A percentile compares a stretch with the other conserved stretches of the same genome.
Conservation (phyloP, 2,797 vertebrate species). For the Cygnus olor region DNA sequence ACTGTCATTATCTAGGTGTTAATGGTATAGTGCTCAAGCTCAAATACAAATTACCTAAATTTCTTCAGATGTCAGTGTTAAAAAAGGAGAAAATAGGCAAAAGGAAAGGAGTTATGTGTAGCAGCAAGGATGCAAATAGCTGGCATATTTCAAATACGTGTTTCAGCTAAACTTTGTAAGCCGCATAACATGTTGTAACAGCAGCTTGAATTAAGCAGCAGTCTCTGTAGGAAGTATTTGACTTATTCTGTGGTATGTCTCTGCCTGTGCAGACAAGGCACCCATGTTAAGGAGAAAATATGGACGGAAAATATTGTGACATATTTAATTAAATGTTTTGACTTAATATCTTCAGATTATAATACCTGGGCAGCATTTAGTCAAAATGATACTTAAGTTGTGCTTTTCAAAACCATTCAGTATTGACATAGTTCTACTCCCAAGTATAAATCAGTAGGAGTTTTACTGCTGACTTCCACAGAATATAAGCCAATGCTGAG, state of each 20-base stretch:
- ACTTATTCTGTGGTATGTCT: neutral
- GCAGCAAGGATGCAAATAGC: neutral
- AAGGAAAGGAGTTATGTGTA: neutral
- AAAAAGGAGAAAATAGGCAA: neutral
- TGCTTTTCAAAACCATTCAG: slow-evolving; percentile 30
- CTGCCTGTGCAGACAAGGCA: neutral
- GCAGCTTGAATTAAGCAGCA: neutral
- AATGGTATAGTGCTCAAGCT: neutral
- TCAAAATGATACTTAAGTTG: neutral
- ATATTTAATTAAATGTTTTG: neutral
- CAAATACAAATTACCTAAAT: neutral
- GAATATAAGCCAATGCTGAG: slow-evolving; percentile 29
- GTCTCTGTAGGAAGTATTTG: neutral
- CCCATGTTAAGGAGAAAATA: neutral
- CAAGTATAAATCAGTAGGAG: slow-evolving; percentile 46
- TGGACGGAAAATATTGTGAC: neutral
- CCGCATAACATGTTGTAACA: neutral
- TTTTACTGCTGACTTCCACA: slow-evolving; percentile 43
- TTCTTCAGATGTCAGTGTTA: neutral
- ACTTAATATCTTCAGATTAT: neutral
- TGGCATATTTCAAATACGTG: neutral
- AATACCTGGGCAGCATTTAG: slow-evolving; percentile 6
- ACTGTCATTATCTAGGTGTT: neutral
- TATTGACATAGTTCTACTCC: neutral
- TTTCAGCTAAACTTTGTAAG: neutral